phyloP scores from a whole-genome alignment of 2,888 invertebrate genomes.

The Oxytorus armatus region DNA sequence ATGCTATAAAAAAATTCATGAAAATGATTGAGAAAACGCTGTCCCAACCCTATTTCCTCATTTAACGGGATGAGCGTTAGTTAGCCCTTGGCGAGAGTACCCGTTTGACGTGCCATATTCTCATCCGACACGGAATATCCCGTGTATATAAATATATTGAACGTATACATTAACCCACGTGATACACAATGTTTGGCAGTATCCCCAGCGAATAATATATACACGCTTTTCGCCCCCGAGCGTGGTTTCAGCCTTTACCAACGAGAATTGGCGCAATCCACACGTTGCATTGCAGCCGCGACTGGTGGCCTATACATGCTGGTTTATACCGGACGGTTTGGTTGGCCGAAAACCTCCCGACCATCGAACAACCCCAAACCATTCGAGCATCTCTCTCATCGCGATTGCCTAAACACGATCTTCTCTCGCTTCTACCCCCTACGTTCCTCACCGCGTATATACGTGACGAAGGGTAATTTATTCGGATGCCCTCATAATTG shows the following conservation, averaged over 20 bases:
- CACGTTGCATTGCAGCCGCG: constrained; percentile 29
- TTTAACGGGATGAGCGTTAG: too few relatives aligned
- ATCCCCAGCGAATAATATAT: constrained; percentile 24
- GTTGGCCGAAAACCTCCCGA: constrained; percentile 39
- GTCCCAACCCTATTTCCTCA: too few relatives aligned
- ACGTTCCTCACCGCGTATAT: constrained; percentile 32
- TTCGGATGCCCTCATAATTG: constrained; percentile 80
- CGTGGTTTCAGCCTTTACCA: constrained; percentile 38
- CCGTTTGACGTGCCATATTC: neutral
- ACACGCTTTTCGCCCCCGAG: constrained; percentile 1
- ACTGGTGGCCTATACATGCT: constrained; percentile 21
- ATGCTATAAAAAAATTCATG: too few relatives aligned
- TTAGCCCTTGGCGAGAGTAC: too few relatives aligned
- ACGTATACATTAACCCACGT: constrained; percentile 22
- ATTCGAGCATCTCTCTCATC: constrained; percentile 15
- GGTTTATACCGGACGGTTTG: constrained; percentile 32
- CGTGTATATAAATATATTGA: constrained; percentile 11
- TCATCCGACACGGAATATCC: neutral
- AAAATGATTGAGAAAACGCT: too few relatives aligned
- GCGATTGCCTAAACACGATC: constrained; percentile 14
- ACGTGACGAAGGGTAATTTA: constrained; percentile 79
- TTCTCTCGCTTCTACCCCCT: constrained; percentile 1
- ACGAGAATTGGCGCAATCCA: constrained; percentile 56
- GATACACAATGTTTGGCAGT: constrained; percentile 45
- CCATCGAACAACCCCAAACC: constrained; percentile 33